A percentile compares a stretch with the other conserved stretches of the same genome.
phyloP scores from a whole-genome alignment of 1,140 invertebrate genomes.

The Periplaneta americana region DNA sequence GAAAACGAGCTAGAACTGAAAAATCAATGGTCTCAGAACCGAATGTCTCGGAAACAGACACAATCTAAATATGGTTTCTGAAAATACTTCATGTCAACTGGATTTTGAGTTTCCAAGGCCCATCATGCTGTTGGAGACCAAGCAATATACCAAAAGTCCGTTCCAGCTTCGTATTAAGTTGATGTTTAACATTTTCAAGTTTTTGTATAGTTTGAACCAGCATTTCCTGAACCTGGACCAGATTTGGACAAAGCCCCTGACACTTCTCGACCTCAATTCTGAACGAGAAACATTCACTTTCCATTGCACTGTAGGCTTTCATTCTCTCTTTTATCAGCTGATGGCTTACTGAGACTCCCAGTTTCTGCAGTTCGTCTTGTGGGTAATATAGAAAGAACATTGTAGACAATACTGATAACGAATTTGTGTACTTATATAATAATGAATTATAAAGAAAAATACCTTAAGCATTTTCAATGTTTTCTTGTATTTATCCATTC shows the following conservation, averaged over 20 bases:
- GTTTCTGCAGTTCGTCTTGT: not conserved
- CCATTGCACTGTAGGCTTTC: not conserved
- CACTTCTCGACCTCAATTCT: not conserved
- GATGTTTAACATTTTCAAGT: not conserved
- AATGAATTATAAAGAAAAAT: not conserved
- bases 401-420: not conserved
- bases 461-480: not conserved
- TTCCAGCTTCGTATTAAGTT: not conserved
- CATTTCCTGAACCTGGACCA: not conserved
- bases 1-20: constrained; percentile 89
- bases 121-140: too few species aligned
- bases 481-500: not conserved
- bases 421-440: not conserved
- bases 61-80: constrained; percentile 87
- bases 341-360: not conserved
- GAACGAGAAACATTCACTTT: not conserved
- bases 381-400: not conserved
- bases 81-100: too few species aligned
- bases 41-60: constrained; percentile 74
- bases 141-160: too few species aligned
- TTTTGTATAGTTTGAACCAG: not conserved
- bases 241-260: not conserved
- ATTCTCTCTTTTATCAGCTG: not conserved
- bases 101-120: not conserved
- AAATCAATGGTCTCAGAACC: constrained; percentile 88